phyloP scores from a whole-genome alignment of 2,888 invertebrate species.

The Endotricha flammealis region DNA sequence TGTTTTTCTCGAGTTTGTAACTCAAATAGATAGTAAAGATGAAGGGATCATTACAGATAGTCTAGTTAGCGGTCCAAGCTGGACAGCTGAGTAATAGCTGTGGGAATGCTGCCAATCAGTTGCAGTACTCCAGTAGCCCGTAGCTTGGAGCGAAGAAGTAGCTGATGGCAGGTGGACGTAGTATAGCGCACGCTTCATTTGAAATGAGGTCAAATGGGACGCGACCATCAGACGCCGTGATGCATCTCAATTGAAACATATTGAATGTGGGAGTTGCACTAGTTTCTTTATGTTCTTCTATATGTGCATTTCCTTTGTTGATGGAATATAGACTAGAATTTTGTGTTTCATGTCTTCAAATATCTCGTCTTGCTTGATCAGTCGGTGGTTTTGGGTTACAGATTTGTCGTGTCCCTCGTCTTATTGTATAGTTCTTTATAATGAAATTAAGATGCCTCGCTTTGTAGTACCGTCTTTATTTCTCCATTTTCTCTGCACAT shows the following conservation, averaged over 20 bases:
- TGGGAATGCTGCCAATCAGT: background rate
- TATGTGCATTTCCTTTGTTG: slow-evolving; percentile 17
- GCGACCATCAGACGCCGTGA: slow-evolving; percentile 37
- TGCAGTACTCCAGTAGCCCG: background rate
- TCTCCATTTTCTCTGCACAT: no score
- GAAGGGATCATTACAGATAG: background rate
- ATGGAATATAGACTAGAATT: background rate
- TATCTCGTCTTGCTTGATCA: no score
- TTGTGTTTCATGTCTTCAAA: background rate
- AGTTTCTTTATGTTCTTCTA: slow-evolving; percentile 29
- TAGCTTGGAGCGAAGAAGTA: background rate
- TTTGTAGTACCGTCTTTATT: no score
- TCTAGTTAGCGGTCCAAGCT: background rate
- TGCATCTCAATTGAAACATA: slow-evolving; percentile 53
- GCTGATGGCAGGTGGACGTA: slow-evolving; percentile 36
- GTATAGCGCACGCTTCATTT: slow-evolving; percentile 31
- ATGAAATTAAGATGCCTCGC: no score
- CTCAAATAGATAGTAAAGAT: no score
- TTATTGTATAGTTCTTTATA: no score
- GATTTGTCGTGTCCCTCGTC: no score
- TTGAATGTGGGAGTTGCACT: slow-evolving; percentile 43
- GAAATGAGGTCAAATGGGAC: slow-evolving; percentile 55
- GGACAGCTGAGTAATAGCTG: background rate
- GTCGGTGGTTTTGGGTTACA: no score
- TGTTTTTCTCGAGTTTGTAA: no score